These are phyloP conservation scores for Mimumesa dahlbomi DNA, from an alignment of 2,888 invertebrate genomes.

Conservation along the genomic window DNA sequence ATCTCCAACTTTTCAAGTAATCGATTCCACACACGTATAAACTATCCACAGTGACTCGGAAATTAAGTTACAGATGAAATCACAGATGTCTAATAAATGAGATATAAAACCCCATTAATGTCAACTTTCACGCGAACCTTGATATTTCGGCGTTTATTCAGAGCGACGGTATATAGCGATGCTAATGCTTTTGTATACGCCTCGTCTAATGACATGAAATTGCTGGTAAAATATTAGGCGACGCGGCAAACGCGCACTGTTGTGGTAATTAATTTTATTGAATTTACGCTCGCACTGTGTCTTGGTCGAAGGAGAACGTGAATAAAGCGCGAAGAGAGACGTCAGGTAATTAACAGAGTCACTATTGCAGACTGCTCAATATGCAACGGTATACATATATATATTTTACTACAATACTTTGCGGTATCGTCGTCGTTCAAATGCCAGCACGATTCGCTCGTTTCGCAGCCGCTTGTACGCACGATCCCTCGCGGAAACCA, in stretches of 20 bases:
- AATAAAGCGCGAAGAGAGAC: slow-evolving; percentile 34
- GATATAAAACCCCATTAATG: too few species aligned
- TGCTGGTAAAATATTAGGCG: slow-evolving; percentile 13
- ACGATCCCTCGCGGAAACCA: neutral
- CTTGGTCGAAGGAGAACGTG: slow-evolving; percentile 16
- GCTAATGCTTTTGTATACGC: slow-evolving; percentile 2
- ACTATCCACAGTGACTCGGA: too few species aligned
- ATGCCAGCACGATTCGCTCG: slow-evolving; percentile 6
- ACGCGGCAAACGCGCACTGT: slow-evolving; percentile 5
- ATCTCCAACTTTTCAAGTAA: too few species aligned
- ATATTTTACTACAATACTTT: too few species aligned
- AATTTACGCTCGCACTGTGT: slow-evolving; percentile 22
- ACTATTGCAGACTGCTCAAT: slow-evolving; percentile 20
- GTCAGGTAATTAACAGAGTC: slow-evolving; percentile 25
- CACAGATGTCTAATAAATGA: too few species aligned
- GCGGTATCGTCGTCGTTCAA: slow-evolving; percentile 22
- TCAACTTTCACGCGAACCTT: neutral
- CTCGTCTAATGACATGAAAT: neutral
- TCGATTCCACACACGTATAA: too few species aligned
- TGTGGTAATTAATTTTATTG: slow-evolving; percentile 39
- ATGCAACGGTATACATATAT: slow-evolving; percentile 21
- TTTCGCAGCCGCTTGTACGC: slow-evolving; percentile 2
- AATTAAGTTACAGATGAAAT: too few species aligned
- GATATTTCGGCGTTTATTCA: slow-evolving; percentile 1
- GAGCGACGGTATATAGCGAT: neutral